These are phyloP conservation scores for Hetaerina americana DNA, from an alignment of 1,140 invertebrate species.

Conservation along the genomic window DNA sequence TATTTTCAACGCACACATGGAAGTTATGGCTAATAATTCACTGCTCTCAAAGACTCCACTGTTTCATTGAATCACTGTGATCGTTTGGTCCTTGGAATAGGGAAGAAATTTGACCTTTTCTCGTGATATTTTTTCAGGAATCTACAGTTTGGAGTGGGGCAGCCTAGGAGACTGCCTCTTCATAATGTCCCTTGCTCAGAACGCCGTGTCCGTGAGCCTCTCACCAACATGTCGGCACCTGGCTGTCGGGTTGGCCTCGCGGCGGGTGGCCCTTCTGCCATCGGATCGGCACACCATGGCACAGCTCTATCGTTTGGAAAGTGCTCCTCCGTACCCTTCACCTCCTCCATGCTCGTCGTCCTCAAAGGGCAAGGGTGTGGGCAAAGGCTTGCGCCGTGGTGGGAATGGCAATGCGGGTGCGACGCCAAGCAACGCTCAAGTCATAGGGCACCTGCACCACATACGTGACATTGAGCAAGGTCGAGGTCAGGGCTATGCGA, in stretches of 20 bases:
- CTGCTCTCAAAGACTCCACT: no score
- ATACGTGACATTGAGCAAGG: conserved; percentile 48
- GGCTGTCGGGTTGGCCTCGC: conserved; percentile 60
- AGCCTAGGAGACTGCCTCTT: conserved; percentile 62
- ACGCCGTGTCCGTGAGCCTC: conserved; percentile 67
- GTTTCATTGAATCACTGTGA: no score
- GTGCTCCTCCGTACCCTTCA: conserved; percentile 15
- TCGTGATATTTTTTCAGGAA: conserved; percentile 38
- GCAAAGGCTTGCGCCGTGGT: conserved; percentile 17
- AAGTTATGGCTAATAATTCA: no score
- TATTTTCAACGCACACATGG: no score
- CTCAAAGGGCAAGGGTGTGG: conserved; percentile 9
- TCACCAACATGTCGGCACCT: conserved; percentile 64
- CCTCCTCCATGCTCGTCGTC: conserved; percentile 2
- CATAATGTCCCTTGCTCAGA: conserved; percentile 58
- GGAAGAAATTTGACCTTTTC: no score
- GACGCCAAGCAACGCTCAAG: conserved; percentile 19
- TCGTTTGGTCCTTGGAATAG: no score
- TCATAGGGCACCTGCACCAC: conserved; percentile 34
- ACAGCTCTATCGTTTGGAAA: conserved; percentile 33
- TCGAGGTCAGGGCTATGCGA: conserved; percentile 43
- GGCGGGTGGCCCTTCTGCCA: conserved; percentile 37
- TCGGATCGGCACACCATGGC: conserved; percentile 47
- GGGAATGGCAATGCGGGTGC: conserved; percentile 11
- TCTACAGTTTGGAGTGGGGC: conserved; percentile 62